Conservation (phyloP, 1,140 invertebrate species). For the Rhizoglyphus robini region DNA sequence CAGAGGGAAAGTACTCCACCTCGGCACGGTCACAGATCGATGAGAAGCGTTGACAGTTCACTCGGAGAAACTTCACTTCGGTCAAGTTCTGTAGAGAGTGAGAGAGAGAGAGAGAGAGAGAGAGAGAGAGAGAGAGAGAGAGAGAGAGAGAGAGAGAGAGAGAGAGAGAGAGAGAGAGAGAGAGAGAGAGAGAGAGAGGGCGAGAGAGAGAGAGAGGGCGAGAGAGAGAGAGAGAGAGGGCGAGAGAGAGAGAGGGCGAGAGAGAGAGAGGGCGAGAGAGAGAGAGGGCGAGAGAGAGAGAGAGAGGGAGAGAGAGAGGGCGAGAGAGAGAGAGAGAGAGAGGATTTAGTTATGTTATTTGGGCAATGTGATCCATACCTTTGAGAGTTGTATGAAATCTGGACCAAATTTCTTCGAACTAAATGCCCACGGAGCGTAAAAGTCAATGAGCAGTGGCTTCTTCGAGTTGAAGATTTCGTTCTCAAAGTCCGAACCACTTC, state of each 20-base stretch:
- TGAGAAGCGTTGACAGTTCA: neutral
- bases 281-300: too few species aligned
- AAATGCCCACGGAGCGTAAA: constrained; percentile 59
- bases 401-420: constrained; percentile 54
- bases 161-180: too few species aligned
- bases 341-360: neutral
- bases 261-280: too few species aligned
- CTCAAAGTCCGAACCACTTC: constrained; percentile 32
- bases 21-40: neutral
- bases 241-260: too few species aligned
- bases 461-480: constrained; percentile 34
- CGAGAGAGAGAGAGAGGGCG: too few species aligned
- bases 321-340: too few species aligned
- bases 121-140: too few species aligned
- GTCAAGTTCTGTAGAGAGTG: neutral
- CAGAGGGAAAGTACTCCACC: neutral
- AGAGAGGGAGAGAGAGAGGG: too few species aligned
- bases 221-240: too few species aligned
- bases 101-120: too few species aligned
- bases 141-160: too few species aligned
- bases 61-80: neutral
- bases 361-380: constrained; percentile 36
- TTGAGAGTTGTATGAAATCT: constrained; percentile 48
- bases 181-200: too few species aligned
- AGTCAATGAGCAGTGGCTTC: constrained; percentile 51